phyloP scores from a whole-genome alignment of 2,113 vertebrate species.

The Eubucco bourcierii region DNA sequence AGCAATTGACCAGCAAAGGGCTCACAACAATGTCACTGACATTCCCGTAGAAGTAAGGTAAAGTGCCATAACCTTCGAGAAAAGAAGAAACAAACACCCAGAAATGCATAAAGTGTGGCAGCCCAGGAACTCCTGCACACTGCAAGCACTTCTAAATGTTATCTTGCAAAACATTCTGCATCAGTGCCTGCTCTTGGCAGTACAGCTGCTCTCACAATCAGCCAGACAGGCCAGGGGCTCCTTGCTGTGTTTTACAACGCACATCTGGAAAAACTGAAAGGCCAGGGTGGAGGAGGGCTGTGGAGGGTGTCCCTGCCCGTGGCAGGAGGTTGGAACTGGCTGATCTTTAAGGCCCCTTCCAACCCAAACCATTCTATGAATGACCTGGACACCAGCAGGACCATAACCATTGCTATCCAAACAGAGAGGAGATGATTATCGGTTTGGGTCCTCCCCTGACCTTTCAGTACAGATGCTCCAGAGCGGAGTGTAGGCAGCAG shows the following conservation, averaged over 20 bases:
- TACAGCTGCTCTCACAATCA: neutral
- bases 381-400: neutral
- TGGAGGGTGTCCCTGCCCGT: too few species aligned
- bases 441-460: neutral
- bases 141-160: neutral
- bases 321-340: too few species aligned
- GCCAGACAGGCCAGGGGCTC: neutral
- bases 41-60: constrained; percentile 99
- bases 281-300: too few species aligned
- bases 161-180: neutral
- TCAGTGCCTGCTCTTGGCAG: neutral
- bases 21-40: constrained; percentile 97
- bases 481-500: neutral
- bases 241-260: neutral
- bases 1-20: constrained; percentile 96
- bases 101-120: neutral
- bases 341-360: too few species aligned
- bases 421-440: neutral
- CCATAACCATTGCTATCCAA: neutral
- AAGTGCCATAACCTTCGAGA: constrained; percentile 90
- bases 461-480: constrained; percentile 2
- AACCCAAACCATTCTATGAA: too few species aligned
- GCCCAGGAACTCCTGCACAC: neutral
- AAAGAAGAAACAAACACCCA: neutral
- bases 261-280: neutral